A percentile compares a stretch with the other conserved stretches of the same genome.
phyloP scores from a whole-genome alignment of 2,888 invertebrate genomes.

The Glomeris marginata region DNA sequence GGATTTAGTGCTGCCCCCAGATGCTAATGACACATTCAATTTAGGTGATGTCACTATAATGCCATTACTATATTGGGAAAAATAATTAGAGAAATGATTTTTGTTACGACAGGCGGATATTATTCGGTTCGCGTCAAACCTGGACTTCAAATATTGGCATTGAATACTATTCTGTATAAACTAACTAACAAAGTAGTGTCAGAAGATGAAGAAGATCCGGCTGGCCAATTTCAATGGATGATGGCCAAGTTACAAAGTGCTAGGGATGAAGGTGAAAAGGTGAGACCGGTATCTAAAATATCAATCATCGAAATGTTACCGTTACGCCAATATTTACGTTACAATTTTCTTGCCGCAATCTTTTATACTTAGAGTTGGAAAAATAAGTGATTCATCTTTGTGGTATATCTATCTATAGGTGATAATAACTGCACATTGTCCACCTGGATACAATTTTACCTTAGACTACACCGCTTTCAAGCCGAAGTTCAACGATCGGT shows the following conservation, averaged over 20 bases:
- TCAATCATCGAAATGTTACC: too few species aligned
- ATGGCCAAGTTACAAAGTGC: not conserved
- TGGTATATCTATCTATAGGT: conserved; percentile 8
- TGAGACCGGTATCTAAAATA: not conserved
- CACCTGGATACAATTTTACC: conserved; percentile 67
- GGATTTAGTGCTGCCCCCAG: conserved; percentile 2
- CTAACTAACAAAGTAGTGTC: not conserved
- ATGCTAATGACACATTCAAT: not conserved
- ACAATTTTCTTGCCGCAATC: too few species aligned
- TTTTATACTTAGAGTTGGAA: too few species aligned
- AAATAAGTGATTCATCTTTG: too few species aligned
- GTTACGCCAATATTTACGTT: too few species aligned
- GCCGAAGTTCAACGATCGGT: conserved; percentile 58
- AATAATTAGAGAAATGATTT: not conserved
- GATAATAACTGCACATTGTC: conserved; percentile 23
- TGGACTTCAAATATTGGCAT: conserved; percentile 5
- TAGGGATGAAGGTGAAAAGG: conserved; percentile 2
- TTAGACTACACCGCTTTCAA: conserved; percentile 47
- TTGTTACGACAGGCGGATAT: conserved; percentile 4
- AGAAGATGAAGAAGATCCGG: conserved; percentile 5
- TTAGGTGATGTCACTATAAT: not conserved
- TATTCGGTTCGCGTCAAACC: conserved; percentile 4
- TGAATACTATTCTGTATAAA: conserved; percentile 8
- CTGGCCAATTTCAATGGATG: conserved; percentile 9
- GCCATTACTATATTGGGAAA: not conserved